A percentile compares a stretch with the other conserved stretches of the same genome.
These are phyloP conservation scores for Lophius piscatorius DNA, from an alignment of 2,113 vertebrate genomes.

Conservation along the genomic window DNA sequence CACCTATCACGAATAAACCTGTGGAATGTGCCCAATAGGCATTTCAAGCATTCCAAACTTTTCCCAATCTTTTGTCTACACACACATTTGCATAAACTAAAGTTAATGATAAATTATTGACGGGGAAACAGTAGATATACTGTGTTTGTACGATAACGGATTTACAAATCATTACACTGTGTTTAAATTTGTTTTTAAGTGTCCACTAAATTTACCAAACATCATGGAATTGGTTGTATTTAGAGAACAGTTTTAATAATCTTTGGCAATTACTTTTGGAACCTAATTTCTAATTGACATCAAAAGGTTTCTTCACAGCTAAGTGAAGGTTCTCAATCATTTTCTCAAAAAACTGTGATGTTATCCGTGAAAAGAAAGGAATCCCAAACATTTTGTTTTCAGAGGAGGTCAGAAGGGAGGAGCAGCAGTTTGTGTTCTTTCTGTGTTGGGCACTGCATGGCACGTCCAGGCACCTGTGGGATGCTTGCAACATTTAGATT, in stretches of 20 bases:
- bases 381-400: constrained; percentile 45
- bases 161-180: neutral
- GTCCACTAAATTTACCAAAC: too few relatives aligned
- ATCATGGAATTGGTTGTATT: too few relatives aligned
- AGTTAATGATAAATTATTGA: too few relatives aligned
- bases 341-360: constrained; percentile 1
- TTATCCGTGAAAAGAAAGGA: constrained; percentile 11
- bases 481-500: constrained; percentile 28
- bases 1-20: neutral
- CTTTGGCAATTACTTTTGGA: neutral
- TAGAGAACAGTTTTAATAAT: neutral
- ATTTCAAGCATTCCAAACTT: neutral
- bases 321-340: neutral
- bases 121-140: too few relatives aligned
- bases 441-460: constrained; percentile 32
- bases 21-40: neutral
- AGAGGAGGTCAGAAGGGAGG: constrained; percentile 35
- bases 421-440: constrained; percentile 18
- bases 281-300: neutral
- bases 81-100: too few relatives aligned
- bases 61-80: neutral
- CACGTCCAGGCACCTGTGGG: constrained; percentile 53
- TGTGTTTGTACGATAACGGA: too few relatives aligned
- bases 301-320: neutral
- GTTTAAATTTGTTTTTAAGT: neutral